Evolutionary conservation across 1,140 invertebrate species (phyloP).

Genomic region (Zaprionus vittiger): DNA sequence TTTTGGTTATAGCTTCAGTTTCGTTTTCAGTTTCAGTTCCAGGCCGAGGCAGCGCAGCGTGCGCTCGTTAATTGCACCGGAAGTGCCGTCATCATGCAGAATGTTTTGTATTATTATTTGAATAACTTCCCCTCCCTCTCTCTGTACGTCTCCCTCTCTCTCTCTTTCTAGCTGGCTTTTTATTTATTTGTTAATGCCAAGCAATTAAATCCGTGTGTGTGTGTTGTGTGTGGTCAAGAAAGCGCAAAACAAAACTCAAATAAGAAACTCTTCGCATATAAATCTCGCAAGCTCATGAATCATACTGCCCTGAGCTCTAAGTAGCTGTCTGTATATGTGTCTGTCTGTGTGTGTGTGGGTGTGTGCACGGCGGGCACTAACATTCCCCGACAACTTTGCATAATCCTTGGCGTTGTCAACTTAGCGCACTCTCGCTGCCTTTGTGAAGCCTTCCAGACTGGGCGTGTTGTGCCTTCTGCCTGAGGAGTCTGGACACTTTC

Average conservation of each 20-base stretch:
- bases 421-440: slow-evolving; percentile 39
- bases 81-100: slow-evolving; percentile 68
- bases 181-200: slow-evolving; percentile 7
- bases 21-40: slow-evolving; percentile 37
- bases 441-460: slow-evolving; percentile 52
- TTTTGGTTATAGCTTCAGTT: slow-evolving; percentile 33
- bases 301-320: background rate
- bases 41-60: slow-evolving; percentile 43
- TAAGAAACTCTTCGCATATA: background rate
- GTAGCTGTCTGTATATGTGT: background rate
- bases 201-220: background rate
- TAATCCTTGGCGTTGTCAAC: slow-evolving; percentile 58
- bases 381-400: slow-evolving; percentile 40
- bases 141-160: background rate
- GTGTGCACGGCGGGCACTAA: background rate
- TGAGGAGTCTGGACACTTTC: slow-evolving; percentile 63
- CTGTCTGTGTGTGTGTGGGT: background rate
- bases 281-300: background rate
- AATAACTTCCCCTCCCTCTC: background rate
- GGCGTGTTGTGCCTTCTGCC: slow-evolving; percentile 56
- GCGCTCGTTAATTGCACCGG: slow-evolving; percentile 70
- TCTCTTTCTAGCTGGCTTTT: background rate
- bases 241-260: background rate
- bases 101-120: slow-evolving; percentile 40
- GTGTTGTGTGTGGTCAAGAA: slow-evolving; percentile 11